Evolutionary conservation across 2,113 vertebrate genomes (phyloP), one percentile per base, ranked within the genome.

Genomic region (Bombycilla garrulus): DNA sequence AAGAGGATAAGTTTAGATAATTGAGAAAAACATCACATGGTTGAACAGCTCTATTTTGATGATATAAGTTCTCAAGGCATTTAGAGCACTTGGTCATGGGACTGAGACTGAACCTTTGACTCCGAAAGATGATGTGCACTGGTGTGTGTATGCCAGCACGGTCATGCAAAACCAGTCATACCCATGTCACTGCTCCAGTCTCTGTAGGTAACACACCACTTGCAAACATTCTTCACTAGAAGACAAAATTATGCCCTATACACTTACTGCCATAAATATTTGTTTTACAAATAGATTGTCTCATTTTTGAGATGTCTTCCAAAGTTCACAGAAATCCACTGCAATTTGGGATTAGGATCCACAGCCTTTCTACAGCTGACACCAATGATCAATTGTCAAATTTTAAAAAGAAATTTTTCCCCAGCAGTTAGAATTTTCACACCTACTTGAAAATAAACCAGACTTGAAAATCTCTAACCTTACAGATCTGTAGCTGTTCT

Each of bases 161-260:
- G 69, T 40, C 51, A 38, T 1, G 26, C 42, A 77, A 76, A 89
- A 25, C 25, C 28, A 17, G n/a, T 17, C 66, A 44, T 7, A 22
- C 5, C 20, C 35, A 33, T 2, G 16, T 7, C 0, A 1, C 16
- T 13, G 11, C 28, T 62, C 61, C 44, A 35, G 0, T 12, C 73
- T 62, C 19, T 54, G 33, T 5, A 21, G 15, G 61, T 31, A 69
- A 65, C n/a, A 38, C 47, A 10, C 14, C 28, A 47, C 26, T 42
- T 24, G 23, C 44, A 89, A 78, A 45, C 17, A 17, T 26, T 48
- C 26, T 23, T 57, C 66, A 13, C n/a, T 28, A 67, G n/a, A 80
- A 72, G 10, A 66, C 18, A 44, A 76, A 91, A 58, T 29, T 33
- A 57, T 12, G 4, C 10, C 40, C 4, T 76, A 9, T 28, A 45